Conservation (phyloP, 2,113 vertebrate species). For the Megaceryle torquata region DNA sequence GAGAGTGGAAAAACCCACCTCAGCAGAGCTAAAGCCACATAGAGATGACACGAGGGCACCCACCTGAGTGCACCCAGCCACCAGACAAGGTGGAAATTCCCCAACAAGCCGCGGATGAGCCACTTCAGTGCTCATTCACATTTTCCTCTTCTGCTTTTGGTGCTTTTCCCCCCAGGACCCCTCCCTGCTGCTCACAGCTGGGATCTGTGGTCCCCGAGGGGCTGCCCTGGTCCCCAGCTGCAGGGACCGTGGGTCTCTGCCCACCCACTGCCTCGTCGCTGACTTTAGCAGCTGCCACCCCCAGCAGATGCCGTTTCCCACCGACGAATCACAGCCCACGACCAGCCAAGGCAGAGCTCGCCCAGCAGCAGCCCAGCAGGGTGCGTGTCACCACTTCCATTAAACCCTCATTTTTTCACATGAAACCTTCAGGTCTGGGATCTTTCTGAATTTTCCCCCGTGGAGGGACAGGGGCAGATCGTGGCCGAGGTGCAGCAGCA, state of each 20-base stretch:
- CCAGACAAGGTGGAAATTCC: not conserved
- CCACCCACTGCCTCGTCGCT: not conserved
- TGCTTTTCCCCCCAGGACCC: not conserved
- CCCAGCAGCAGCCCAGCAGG: fast-evolving
- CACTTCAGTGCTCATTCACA: not conserved
- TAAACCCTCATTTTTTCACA: not conserved
- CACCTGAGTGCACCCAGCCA: not conserved
- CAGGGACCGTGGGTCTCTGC: not conserved
- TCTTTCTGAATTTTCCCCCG: not conserved
- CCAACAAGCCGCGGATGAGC: fast-evolving
- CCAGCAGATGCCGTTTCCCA: not conserved
- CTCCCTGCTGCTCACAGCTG: not conserved
- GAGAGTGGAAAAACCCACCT: not conserved
- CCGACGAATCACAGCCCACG: not conserved
- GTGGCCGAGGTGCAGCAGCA: not conserved
- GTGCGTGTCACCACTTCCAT: not conserved
- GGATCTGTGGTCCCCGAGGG: fast-evolving
- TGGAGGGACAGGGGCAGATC: not conserved
- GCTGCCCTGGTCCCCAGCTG: not conserved
- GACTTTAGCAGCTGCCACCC: not conserved
- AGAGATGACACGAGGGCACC: not conserved
- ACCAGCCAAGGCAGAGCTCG: fast-evolving
- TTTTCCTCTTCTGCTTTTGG: not conserved
- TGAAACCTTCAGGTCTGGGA: not conserved
- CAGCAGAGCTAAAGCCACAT: not conserved